Base-by-base conservation (phyloP, 1,140 invertebrate species). In the Drosophila pandora region DNA sequence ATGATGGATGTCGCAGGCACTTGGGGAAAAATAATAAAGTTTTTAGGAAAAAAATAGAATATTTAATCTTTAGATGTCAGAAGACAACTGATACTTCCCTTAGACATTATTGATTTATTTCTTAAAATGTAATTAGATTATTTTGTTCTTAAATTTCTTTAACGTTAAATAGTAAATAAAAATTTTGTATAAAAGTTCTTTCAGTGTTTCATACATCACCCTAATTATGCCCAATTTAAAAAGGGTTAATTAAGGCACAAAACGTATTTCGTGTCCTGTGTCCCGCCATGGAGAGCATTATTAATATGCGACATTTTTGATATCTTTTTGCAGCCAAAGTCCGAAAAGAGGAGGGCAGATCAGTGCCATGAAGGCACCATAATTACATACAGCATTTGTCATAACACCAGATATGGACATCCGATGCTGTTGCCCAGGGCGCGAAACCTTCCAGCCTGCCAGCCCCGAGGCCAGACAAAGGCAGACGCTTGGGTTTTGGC, bases 351-450 rank as follows among this genome's bases (percentile, higher is more conserved):
- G 9, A 12, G 41, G 41, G 25, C 25, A 53, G 37, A 52, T 53
- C 52, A 55, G 34, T 12, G 41, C 41, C 41, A 17, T 13, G 43
- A 8, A 17, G 60, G 72, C 53, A 49, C 67, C 61, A 88, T 90
- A 89, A 90, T 90, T 90, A 88, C 89, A 81, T 90, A 83, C 89
- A 90, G 82, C 89, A 90, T 90, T 90, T 89, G 89, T 90, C 89
- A 90, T 90, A 90, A 90, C 79, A 87, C 90, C 90, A 83, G 84
- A 90, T 90, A 91, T 91, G 90, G 90, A 79, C 90, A 90, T 74
- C 65, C 71, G 53, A 58, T 69, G 54, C 64, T 75, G 71, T 75
- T 71, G 73, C 55, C 49, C 71, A 52, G 57, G 73, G 76, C 68
- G 76, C 75, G 63, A 70, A 79, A 61, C 67, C 65, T 69, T 69